Evolutionary conservation across 2,888 invertebrate genomes (phyloP).

Genomic region (Harpalus rufipes): DNA sequence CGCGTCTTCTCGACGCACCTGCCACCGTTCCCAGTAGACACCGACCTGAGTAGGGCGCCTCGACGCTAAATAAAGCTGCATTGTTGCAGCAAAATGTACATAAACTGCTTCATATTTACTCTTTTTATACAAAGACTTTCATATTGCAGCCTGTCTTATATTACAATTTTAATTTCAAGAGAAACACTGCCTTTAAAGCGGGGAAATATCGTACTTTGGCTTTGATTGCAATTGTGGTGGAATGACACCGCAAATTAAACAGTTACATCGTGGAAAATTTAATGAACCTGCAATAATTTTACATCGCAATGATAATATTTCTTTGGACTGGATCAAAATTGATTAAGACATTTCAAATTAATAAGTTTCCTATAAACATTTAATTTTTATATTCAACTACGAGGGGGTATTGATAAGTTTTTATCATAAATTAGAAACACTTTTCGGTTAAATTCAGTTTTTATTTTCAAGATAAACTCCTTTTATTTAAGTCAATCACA

Average conservation of each 20-base stretch:
- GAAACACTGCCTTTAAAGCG: not conserved
- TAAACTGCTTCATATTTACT: constrained; percentile 32
- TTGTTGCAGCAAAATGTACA: constrained; percentile 34
- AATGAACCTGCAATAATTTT: not conserved
- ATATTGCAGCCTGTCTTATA: not conserved
- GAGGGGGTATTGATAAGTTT: no score
- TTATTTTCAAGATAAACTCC: no score
- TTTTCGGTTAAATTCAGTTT: no score
- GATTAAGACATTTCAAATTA: no score
- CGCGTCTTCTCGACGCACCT: constrained; percentile 54
- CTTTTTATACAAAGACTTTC: constrained; percentile 24
- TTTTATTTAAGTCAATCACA: no score
- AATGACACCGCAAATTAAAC: not conserved
- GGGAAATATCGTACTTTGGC: not conserved
- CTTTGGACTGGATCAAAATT: no score
- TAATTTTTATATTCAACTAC: no score
- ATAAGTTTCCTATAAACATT: no score
- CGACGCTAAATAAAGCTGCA: constrained; percentile 31
- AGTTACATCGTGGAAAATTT: not conserved
- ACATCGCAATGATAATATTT: no score
- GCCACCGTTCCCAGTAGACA: constrained; percentile 45
- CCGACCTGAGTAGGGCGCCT: not conserved
- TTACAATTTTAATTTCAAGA: not conserved
- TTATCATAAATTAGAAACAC: no score
- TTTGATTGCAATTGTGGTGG: not conserved